Evolutionary conservation across 1,140 invertebrate species (phyloP).

Genomic region (Triops longicaudatus): DNA sequence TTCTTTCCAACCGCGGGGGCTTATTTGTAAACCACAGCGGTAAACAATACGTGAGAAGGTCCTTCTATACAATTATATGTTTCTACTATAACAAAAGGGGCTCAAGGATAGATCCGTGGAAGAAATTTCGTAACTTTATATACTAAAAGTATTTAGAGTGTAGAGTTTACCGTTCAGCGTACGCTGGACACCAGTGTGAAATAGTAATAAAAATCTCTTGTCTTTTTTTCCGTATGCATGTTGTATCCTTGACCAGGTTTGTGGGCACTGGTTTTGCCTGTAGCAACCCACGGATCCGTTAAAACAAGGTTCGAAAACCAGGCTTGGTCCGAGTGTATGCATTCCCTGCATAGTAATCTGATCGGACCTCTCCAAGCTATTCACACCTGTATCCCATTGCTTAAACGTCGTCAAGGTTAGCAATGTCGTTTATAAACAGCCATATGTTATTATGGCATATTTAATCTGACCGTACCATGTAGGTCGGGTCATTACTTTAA

Average conservation of each 20-base stretch:
- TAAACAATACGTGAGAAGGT: background rate
- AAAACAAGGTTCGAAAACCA: background rate
- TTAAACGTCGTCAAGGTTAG: background rate
- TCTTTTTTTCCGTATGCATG: background rate
- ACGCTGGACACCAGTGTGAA: background rate
- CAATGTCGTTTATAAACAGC: background rate
- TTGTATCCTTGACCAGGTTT: slow-evolving; percentile 11
- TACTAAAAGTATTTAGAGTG: background rate
- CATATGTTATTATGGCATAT: background rate
- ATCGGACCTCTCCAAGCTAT: background rate
- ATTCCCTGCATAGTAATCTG: background rate
- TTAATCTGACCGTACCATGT: background rate
- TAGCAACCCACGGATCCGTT: background rate
- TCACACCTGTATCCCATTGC: background rate
- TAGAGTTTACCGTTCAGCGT: background rate
- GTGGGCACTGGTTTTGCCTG: slow-evolving; percentile 10
- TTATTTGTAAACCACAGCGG: background rate
- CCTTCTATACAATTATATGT: background rate
- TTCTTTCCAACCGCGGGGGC: background rate
- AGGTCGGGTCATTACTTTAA: slow-evolving; percentile 1
- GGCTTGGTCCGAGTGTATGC: slow-evolving; percentile 1
- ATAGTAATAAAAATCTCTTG: background rate
- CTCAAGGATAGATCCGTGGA: background rate
- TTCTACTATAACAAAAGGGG: background rate
- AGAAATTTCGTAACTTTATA: background rate